A percentile compares a stretch with the other conserved stretches of the same genome.
phyloP scores from a whole-genome alignment of 2,888 invertebrate genomes.

The Seladonia tumulorum region DNA sequence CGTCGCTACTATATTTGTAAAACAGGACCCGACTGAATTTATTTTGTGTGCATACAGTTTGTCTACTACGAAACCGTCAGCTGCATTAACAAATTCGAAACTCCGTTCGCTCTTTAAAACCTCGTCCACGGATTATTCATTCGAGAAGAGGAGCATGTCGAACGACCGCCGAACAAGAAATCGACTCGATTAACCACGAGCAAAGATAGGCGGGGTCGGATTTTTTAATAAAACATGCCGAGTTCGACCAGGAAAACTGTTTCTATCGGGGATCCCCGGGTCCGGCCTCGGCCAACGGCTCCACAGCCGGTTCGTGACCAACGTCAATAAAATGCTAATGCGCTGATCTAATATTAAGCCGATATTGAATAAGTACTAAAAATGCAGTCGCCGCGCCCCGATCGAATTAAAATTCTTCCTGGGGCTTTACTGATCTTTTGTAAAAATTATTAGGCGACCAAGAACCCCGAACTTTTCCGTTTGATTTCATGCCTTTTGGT shows the following conservation, averaged over 20 bases:
- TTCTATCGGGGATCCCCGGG: not conserved
- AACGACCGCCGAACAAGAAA: not conserved
- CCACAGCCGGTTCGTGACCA: slow-evolving; percentile 21
- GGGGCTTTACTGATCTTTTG: slow-evolving; percentile 10
- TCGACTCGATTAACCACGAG: not conserved
- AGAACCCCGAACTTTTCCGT: not conserved
- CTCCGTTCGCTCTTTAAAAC: not conserved
- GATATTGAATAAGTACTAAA: slow-evolving; percentile 53
- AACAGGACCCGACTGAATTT: not conserved
- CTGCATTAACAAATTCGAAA: not conserved
- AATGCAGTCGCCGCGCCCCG: slow-evolving; percentile 17
- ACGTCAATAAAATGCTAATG: slow-evolving; percentile 59
- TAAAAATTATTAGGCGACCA: slow-evolving; percentile 30
- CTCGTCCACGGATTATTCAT: not conserved
- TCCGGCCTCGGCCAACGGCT: slow-evolving; percentile 2
- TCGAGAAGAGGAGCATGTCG: not conserved
- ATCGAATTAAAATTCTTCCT: slow-evolving; percentile 31
- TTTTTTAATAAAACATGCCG: slow-evolving; percentile 48
- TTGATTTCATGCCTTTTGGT: not conserved
- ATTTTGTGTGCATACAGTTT: not conserved
- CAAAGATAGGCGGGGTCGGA: not conserved
- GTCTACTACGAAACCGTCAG: not conserved
- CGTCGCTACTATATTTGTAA: no score
- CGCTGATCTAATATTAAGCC: slow-evolving; percentile 48
- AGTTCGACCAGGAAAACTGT: slow-evolving; percentile 22